A percentile compares a stretch with the other conserved stretches of the same genome.
Conservation (phyloP, 2,113 vertebrate genomes). For the Phalacrocorax pelagicus region DNA sequence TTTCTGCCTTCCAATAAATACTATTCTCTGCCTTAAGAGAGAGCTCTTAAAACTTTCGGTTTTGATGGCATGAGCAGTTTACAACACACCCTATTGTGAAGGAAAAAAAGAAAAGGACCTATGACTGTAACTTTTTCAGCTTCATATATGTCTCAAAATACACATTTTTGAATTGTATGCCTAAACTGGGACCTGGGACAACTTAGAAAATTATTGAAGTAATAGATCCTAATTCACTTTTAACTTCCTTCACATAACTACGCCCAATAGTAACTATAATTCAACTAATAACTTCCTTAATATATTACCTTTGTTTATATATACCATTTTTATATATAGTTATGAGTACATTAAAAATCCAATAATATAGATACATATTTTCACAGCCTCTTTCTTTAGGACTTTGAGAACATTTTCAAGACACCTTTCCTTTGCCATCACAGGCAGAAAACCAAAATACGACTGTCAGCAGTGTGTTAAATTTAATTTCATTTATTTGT, state of each 20-base stretch:
- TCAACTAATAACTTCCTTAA: not conserved
- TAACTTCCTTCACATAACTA: not conserved
- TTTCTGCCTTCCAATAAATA: slow-evolving; percentile 1
- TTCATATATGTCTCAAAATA: not conserved
- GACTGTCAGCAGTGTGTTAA: not conserved
- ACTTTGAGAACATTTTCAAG: not conserved
- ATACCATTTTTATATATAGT: not conserved
- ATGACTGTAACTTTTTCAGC: not conserved
- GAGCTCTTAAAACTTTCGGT: not conserved
- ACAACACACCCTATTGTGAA: not conserved
- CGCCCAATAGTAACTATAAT: not conserved
- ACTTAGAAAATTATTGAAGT: not conserved
- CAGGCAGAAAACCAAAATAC: not conserved
- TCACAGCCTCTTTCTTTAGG: not conserved
- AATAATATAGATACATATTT: not conserved
- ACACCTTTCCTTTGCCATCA: not conserved
- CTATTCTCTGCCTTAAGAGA: not conserved
- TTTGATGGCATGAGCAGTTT: not conserved
- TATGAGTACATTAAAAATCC: not conserved
- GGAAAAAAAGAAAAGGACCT: not conserved
- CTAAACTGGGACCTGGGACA: not conserved
- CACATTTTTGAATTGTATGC: not conserved
- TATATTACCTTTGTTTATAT: not conserved
- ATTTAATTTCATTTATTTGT: slow-evolving; percentile 3
- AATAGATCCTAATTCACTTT: not conserved